Evolutionary conservation across 2,888 invertebrate species (phyloP).

Genomic region (Sussaba pulchella): DNA sequence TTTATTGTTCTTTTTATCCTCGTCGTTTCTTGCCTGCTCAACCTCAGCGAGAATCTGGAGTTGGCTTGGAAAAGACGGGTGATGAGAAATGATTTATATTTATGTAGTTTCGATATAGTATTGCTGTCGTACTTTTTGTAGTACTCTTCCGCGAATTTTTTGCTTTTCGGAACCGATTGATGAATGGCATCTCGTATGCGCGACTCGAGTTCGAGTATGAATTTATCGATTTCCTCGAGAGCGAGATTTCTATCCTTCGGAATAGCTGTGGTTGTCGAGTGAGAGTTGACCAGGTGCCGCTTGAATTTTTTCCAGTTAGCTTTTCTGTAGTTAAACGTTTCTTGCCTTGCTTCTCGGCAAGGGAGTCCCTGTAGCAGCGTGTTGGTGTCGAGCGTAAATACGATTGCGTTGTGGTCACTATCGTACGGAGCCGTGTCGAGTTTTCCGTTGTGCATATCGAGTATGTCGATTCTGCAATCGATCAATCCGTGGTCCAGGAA

Average conservation of each 20-base stretch:
- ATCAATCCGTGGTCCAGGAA: conserved; percentile 45
- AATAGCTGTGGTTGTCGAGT: neutral
- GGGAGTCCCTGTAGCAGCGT: conserved; percentile 10
- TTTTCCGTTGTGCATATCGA: neutral
- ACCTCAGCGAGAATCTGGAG: neutral
- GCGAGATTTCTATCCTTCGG: conserved; percentile 37
- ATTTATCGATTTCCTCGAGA: conserved; percentile 44
- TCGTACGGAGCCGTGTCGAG: conserved; percentile 40
- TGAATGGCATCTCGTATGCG: conserved; percentile 26
- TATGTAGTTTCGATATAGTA: conserved; percentile 41
- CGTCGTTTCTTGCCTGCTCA: neutral
- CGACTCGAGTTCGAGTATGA: conserved; percentile 26
- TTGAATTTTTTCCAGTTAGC: conserved; percentile 52
- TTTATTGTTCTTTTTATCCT: conserved; percentile 40
- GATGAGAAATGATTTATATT: conserved; percentile 44
- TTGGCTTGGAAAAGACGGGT: conserved; percentile 23
- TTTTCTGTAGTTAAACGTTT: conserved; percentile 34
- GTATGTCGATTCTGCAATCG: conserved; percentile 30
- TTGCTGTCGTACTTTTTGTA: conserved; percentile 43
- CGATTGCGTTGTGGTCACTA: conserved; percentile 51
- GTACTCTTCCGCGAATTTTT: neutral
- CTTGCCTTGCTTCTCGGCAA: neutral
- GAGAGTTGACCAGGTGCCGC: neutral
- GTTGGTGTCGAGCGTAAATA: conserved; percentile 10
- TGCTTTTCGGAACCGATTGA: conserved; percentile 11